phyloP scores from a whole-genome alignment of 2,888 invertebrate genomes.

The Agrochola macilenta region DNA sequence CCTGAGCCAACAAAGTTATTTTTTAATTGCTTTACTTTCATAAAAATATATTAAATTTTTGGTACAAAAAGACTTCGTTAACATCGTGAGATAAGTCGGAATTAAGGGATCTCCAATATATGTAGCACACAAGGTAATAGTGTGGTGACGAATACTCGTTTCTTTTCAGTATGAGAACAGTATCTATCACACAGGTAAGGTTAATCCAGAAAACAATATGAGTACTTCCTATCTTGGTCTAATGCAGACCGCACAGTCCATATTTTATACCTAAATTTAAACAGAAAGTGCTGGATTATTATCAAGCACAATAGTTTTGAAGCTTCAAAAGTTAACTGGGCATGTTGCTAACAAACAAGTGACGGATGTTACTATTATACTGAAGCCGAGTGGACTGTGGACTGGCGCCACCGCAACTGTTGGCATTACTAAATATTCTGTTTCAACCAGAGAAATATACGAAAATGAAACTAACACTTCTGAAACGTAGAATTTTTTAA shows the following conservation, averaged over 20 bases:
- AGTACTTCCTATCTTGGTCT: neutral
- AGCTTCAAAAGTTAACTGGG: conserved; percentile 45
- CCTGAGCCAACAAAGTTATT: neutral
- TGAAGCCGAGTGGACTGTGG: conserved; percentile 26
- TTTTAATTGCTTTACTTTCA: neutral
- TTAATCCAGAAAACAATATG: neutral
- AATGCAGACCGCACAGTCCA: conserved; percentile 12
- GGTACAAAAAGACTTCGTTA: neutral
- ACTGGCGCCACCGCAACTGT: conserved; percentile 44
- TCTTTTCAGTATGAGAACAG: neutral
- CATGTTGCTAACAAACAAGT: conserved; percentile 49
- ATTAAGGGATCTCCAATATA: neutral
- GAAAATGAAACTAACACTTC: conserved; percentile 32
- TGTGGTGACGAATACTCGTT: neutral
- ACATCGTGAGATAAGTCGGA: neutral
- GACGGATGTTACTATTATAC: conserved; percentile 47
- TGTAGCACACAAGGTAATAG: neutral
- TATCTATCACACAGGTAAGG: neutral
- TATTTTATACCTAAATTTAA: conserved; percentile 30
- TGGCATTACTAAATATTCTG: conserved; percentile 49
- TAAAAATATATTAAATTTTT: neutral
- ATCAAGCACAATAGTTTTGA: conserved; percentile 33
- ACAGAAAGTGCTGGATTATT: conserved; percentile 41
- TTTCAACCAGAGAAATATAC: conserved; percentile 34
- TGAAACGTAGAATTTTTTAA: neutral